Base-by-base conservation (phyloP, 2,888 invertebrate genomes). In the Druceiella hillmani region DNA sequence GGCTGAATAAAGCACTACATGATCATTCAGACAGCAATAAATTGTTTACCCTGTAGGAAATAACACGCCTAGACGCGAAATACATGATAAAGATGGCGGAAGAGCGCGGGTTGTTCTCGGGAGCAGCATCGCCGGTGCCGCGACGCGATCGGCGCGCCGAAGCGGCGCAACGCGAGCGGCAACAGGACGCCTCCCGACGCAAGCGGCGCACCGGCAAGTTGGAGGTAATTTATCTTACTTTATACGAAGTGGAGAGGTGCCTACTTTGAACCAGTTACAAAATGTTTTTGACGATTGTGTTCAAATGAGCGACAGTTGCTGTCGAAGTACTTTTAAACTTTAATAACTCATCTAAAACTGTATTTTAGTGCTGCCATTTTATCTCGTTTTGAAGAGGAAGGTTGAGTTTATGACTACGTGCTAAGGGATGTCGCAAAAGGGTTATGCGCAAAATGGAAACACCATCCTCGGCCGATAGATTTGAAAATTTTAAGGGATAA, bases 21-120 rank as follows among this genome's bases (percentile, higher is more conserved):
- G 10, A 25, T 17, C 10, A 6, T 15, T 26, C 10, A 25, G 27
- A 7, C 17, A 28, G 12, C 22, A 11, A 14, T 33, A 11, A 11
- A 27, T 4, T 10, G 11, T 2, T 2, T 26, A 15, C 10, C n/a
- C n/a, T n/a, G 9, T 50, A 81, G 76, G 79, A 83, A 65, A 74
- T 88, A 51, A 84, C 83, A 36, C 77, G 81, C 26, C 73, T 88
- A 52, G 83, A 89, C 59, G 85, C 87, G 3, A 82, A 87, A 58
- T 87, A 83, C 57, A 83, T 89, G 76, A 89, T 89, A 49, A 76
- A 82, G 51, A 84, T 87, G 64, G 88, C 89, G 2, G 88, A 88
- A 60, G 75, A 79, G 25, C 75, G 87, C 41, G 87, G 88, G 0
- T 61, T 89, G 45, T 89, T 89, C 57, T 87, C 83, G 2, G 70